phyloP scores from a whole-genome alignment of 1,140 invertebrate genomes.

The Caerostris extrusa region DNA sequence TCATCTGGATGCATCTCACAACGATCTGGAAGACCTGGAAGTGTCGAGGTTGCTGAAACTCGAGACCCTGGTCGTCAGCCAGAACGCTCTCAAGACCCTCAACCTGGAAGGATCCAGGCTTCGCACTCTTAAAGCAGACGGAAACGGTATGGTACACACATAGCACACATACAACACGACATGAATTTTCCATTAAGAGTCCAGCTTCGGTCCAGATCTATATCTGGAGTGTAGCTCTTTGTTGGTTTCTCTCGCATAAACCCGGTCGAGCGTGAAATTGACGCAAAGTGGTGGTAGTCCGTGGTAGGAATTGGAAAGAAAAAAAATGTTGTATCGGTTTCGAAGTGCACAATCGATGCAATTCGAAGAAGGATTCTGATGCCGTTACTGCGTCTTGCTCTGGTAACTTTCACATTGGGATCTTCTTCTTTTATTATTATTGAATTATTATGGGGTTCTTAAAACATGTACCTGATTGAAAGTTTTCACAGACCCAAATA shows the following conservation, averaged over 20 bases:
- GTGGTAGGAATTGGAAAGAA: not conserved
- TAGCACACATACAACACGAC: not conserved
- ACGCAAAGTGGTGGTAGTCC: not conserved
- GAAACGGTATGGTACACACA: constrained; percentile 41
- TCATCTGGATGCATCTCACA: constrained; percentile 58
- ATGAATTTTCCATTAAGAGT: not conserved
- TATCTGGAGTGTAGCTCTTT: not conserved
- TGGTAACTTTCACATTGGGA: not conserved
- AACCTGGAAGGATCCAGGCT: constrained; percentile 51
- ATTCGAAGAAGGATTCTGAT: not conserved
- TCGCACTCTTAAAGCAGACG: constrained; percentile 1
- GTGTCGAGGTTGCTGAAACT: constrained; percentile 30
- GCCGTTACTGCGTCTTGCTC: not conserved
- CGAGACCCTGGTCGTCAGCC: not conserved
- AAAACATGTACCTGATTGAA: too few relatives aligned
- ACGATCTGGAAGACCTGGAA: constrained; percentile 48
- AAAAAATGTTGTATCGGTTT: not conserved
- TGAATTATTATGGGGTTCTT: too few relatives aligned
- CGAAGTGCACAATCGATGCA: not conserved
- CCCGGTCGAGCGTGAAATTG: not conserved
- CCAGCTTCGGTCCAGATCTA: not conserved
- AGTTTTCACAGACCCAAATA: too few relatives aligned
- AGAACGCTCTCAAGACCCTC: constrained; percentile 51
- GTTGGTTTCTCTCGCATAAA: not conserved
- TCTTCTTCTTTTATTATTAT: too few relatives aligned